phyloP scores from a whole-genome alignment of 2,113 vertebrate species.

The Sapayoa aenigma region DNA sequence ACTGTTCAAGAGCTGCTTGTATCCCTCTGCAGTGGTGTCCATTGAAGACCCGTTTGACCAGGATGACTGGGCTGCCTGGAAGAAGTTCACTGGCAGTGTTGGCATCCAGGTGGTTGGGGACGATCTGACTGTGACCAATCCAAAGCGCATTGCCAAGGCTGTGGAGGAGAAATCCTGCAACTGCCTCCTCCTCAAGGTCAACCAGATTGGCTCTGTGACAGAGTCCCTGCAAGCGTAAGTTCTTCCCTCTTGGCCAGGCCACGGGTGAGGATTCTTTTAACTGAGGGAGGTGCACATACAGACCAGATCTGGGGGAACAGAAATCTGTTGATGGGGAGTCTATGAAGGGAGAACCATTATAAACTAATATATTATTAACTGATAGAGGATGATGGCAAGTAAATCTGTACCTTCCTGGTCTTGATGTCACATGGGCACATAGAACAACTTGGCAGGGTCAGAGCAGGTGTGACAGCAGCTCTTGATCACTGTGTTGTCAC shows the following conservation, averaged over 20 bases:
- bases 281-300: accelerated
- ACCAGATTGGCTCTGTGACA: conserved; percentile 96
- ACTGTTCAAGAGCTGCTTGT: background rate
- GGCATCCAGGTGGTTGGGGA: conserved; percentile 96
- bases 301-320: background rate
- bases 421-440: accelerated
- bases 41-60: conserved; percentile 99
- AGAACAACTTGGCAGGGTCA: background rate
- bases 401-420: background rate
- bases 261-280: too few species aligned
- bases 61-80: conserved; percentile 95
- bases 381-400: background rate
- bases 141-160: conserved; percentile 90
- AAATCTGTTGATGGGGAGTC: background rate
- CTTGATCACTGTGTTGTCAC: background rate
- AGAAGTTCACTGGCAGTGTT: conserved; percentile 85
- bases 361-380: background rate
- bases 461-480: background rate
- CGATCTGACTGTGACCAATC: conserved; percentile 96
- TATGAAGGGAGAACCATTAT: background rate
- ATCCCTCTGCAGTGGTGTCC: conserved; percentile 84
- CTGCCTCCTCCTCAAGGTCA: conserved; percentile 97
- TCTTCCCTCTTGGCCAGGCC: accelerated
- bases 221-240: conserved; percentile 96
- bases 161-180: conserved; percentile 91